Percentiles rank a stretch among this genome's conserved stretches.
These are phyloP conservation scores for Pocillopora meandrina DNA, from an alignment of 92 coral and sea anemone genomes.

Conservation along the genomic window DNA sequence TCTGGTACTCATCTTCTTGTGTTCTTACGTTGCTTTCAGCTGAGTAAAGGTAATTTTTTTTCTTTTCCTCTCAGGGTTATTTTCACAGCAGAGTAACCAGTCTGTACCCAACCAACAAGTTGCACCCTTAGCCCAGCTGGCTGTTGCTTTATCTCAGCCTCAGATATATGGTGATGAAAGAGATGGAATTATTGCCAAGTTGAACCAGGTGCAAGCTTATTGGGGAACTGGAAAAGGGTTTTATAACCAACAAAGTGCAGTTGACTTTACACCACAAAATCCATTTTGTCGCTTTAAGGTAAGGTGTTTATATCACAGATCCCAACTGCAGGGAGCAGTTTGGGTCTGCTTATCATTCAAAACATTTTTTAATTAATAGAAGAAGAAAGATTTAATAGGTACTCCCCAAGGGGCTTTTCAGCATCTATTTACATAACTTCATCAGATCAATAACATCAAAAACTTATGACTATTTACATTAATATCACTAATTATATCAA, in stretches of 20 bases:
- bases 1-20: neutral
- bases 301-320: neutral
- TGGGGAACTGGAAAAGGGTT: conserved; percentile 97
- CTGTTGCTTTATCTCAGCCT: conserved; percentile 84
- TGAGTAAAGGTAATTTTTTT: too few species aligned
- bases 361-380: too few species aligned
- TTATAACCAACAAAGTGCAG: conserved; percentile 79
- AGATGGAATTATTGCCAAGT: conserved; percentile 93
- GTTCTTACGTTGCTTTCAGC: neutral
- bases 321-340: too few species aligned
- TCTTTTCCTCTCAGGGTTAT: conserved; percentile 34
- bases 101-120: conserved; percentile 36
- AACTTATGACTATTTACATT: too few species aligned
- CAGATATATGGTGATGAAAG: conserved; percentile 96
- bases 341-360: too few species aligned
- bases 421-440: too few species aligned
- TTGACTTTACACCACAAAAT: conserved; percentile 87
- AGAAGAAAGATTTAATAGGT: too few species aligned
- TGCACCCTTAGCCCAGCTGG: conserved; percentile 60
- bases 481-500: too few species aligned
- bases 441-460: too few species aligned
- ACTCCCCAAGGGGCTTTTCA: too few species aligned
- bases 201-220: conserved; percentile 93
- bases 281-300: conserved; percentile 97
- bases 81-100: conserved; percentile 45